Conservation (phyloP, 2,113 vertebrate genomes). For the Cinclus mexicanus region DNA sequence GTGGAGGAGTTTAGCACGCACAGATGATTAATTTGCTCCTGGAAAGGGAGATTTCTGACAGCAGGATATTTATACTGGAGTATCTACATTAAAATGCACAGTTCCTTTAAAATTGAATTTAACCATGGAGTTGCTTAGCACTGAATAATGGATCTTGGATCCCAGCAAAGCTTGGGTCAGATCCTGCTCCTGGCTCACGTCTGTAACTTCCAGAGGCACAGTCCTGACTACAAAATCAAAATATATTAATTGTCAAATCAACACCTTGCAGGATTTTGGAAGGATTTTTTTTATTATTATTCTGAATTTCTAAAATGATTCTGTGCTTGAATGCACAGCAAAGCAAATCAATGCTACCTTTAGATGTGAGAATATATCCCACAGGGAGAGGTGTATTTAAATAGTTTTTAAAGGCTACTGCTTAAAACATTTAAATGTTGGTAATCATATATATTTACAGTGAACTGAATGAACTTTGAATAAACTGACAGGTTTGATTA, state of each 20-base stretch:
- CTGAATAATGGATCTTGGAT: not conserved
- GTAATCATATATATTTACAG: not conserved
- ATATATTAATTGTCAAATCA: not conserved
- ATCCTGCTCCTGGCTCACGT: not conserved
- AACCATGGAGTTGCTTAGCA: not conserved
- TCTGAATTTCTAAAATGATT: not conserved
- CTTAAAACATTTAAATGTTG: not conserved
- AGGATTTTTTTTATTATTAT: not conserved
- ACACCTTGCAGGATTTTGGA: not conserved
- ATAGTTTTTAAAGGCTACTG: not conserved
- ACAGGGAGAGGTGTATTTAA: not conserved
- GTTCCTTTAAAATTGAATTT: not conserved
- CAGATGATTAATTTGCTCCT: conserved; percentile 4
- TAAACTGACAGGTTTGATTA: not conserved
- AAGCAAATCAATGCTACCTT: not conserved
- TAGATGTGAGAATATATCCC: not conserved
- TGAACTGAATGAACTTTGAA: not conserved
- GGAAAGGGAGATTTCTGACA: not conserved
- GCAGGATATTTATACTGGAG: conserved; percentile 3
- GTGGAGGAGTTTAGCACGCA: not conserved
- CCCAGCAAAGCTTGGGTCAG: not conserved
- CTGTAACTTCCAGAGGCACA: not conserved
- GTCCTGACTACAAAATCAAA: not conserved
- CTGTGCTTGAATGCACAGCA: not conserved
- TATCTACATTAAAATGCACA: not conserved